Evolutionary conservation across 2,888 invertebrate species (phyloP), one percentile per base, ranked within the genome.

Genomic region (Stenotaenia linearis): DNA sequence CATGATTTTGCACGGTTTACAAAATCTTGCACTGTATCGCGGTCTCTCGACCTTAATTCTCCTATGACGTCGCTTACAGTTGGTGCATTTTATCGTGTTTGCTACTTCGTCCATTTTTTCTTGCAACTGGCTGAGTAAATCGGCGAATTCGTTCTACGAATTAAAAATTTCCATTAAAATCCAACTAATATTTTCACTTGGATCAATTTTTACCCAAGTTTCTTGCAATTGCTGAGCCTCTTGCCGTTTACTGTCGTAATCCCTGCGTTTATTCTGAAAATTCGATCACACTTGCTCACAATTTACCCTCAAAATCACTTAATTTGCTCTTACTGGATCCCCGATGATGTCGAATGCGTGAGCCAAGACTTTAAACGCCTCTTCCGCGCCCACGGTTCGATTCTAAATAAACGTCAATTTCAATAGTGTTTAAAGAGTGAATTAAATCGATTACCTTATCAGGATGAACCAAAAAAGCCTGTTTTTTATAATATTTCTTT

Each of bases 291-390:
- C n/a, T n/a, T n/a, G n/a, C n/a, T n/a, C n/a, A n/a, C n/a, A n/a
- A n/a, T n/a, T n/a, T n/a, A n/a, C n/a, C n/a, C n/a, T n/a, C n/a
- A n/a, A n/a, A n/a, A n/a, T n/a, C n/a, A n/a, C n/a, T n/a, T n/a
- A n/a, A n/a, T n/a, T n/a, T n/a, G n/a, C n/a, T n/a, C n/a, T 88
- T 86, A 94, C 94, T 84, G 94, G 93, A 87, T 93, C 95, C 30
- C 96, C 96, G 83, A 97, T 95, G 85, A 96, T 91, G 86, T 97
- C 96, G 87, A 97, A 97, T 7, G 97, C 97, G 85, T 96, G 94
- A 84, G 95, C 96, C 82, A 97, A 88, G 85, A 97, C 96, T 88
- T 97, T 97, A 87, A 97, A 97, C 45, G 97, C 96, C 87, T 97
- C 97, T 85, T 97, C 97, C 0, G 97, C 96, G 35, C 97, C 97